Percentiles rank a stretch among this genome's conserved stretches.
These are phyloP conservation scores for Sesamia inferens DNA, from an alignment of 2,888 invertebrate species.

Conservation along the genomic window DNA sequence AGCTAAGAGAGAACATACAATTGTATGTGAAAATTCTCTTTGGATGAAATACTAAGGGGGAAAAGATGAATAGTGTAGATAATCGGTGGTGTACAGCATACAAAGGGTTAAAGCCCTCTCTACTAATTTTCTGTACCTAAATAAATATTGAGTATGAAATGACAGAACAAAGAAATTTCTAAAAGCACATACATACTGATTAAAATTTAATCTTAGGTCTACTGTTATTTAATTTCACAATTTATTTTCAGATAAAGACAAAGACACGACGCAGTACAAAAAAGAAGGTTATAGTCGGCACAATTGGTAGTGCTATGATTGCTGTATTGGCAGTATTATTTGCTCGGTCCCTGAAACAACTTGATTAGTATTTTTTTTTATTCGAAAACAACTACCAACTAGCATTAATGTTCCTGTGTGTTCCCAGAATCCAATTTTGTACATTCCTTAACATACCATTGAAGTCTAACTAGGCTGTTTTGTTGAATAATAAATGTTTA, in stretches of 20 bases:
- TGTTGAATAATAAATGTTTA: slow-evolving; percentile 23
- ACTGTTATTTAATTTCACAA: background rate
- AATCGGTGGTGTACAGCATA: too few relatives aligned
- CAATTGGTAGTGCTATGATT: slow-evolving; percentile 79
- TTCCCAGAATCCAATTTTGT: slow-evolving; percentile 16
- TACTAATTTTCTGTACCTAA: background rate
- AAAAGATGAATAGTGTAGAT: too few relatives aligned
- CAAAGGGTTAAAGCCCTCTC: background rate
- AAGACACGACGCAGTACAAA: slow-evolving; percentile 65
- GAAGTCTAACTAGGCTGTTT: slow-evolving; percentile 2
- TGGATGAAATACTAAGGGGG: too few relatives aligned
- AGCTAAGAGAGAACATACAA: too few relatives aligned
- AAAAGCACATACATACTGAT: background rate
- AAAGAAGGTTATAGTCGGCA: slow-evolving; percentile 83
- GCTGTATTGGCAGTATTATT: slow-evolving; percentile 78
- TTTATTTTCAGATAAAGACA: slow-evolving; percentile 73
- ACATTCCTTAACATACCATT: slow-evolving; percentile 6
- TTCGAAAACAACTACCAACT: slow-evolving; percentile 22
- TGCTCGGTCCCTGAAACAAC: slow-evolving; percentile 78
- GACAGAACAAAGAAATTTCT: background rate
- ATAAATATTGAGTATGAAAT: slow-evolving; percentile 11
- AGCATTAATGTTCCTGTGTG: slow-evolving; percentile 16
- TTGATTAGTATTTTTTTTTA: slow-evolving; percentile 60
- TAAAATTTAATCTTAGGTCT: background rate
- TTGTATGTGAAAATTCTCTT: too few relatives aligned